phyloP scores from a whole-genome alignment of 2,797 vertebrate species.

The Chelmon rostratus region DNA sequence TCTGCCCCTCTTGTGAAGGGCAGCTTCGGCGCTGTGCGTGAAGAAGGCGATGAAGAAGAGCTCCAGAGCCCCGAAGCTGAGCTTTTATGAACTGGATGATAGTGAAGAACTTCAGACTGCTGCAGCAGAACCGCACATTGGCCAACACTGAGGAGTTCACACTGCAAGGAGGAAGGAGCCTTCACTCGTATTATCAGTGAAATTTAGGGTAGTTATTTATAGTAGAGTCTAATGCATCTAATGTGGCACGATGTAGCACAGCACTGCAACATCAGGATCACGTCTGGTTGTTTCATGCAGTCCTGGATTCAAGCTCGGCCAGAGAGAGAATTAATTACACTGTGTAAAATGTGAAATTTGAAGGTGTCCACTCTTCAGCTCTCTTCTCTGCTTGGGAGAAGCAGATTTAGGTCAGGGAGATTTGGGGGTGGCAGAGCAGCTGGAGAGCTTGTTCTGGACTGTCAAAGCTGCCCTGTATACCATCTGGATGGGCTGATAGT shows the following conservation, averaged over 20 bases:
- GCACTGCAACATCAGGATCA: conserved; percentile 14
- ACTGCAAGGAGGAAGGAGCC: neutral
- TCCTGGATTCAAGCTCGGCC: neutral
- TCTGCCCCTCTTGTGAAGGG: neutral
- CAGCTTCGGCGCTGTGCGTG: neutral
- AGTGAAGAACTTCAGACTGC: conserved; percentile 10
- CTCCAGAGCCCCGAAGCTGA: neutral
- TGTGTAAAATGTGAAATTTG: conserved; percentile 59
- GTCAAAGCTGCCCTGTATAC: conserved; percentile 77
- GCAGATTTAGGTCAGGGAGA: conserved; percentile 84
- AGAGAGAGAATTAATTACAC: conserved; percentile 39
- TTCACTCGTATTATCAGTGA: neutral
- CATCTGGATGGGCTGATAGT: conserved; percentile 83
- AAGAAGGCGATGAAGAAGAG: neutral
- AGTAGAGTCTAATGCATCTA: neutral
- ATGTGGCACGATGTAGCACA: neutral
- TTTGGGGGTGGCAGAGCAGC: conserved; percentile 77
- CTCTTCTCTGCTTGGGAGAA: conserved; percentile 62
- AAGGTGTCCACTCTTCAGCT: conserved; percentile 72
- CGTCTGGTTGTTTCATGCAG: conserved; percentile 11
- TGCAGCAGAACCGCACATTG: neutral
- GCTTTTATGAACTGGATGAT: conserved; percentile 9
- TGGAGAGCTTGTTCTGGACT: conserved; percentile 78
- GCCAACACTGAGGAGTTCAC: neutral
- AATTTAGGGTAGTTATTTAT: neutral